Evolutionary conservation across 2,888 invertebrate genomes (phyloP), one percentile per base, ranked within the genome.

Genomic region (Ornithoptera alexandrae): DNA sequence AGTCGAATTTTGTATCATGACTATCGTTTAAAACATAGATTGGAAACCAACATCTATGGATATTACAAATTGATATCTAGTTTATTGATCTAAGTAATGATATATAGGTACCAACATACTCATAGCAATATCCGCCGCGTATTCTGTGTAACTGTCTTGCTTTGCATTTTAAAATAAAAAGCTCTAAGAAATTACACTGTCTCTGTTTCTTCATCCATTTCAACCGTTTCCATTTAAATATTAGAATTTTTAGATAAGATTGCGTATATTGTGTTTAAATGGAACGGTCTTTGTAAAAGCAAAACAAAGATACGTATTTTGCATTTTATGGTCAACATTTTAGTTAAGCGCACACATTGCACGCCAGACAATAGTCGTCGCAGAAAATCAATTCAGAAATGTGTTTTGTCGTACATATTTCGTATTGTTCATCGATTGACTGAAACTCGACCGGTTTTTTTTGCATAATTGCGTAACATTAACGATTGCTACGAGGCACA

Each of bases 401-500:
- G 71, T 71, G 70, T 76, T 71, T 70, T 62, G 60, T 72, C 64
- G 60, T 67, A 79, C 80, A 80, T 84, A 79, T 80, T 73, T 22
- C 50, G 69, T 73, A 82, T 84, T 86, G 84, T 84, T 77, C 77
- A 60, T 42, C 57, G 67, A 50, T 67, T 71, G 72, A 76, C 76
- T 77, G 73, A 77, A 70, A 72, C 56, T 64, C 81, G 84, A 86
- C 84, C 88, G 87, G 89, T 90, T 92, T 92, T 91, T 92, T 91
- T 90, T 91, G 90, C 90, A 91, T 81, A 78, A 84, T 90, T 88
- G 88, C 88, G 82, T 84, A 88, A 85, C 77, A 77, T 76, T 84
- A 85, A 89, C 83, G 81, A 85, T 84, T 85, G 85, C 85, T 84
- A 81, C 62, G 81, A 78, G 70, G 74, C 74, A 74, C 78, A 81